Evolutionary conservation across 2,888 invertebrate genomes (phyloP).

Genomic region (Pristionchus mayeri): DNA sequence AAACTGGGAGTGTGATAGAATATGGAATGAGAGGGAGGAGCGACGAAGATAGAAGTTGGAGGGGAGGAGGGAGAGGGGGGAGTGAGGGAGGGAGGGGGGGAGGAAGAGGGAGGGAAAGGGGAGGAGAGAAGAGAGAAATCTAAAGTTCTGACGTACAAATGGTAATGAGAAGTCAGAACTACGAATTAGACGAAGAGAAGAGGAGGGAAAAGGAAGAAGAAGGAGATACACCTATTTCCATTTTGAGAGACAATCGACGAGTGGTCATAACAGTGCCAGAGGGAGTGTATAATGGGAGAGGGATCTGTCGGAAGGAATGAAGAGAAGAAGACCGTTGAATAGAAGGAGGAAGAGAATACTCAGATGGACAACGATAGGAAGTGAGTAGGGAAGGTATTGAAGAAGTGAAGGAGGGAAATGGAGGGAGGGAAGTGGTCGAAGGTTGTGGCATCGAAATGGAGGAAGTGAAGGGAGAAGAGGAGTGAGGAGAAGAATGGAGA

Average conservation of each 20-base stretch:
- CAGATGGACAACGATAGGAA: background rate
- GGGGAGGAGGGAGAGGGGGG: background rate
- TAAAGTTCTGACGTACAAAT: background rate
- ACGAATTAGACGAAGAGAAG: slow-evolving; percentile 36
- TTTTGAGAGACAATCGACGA: slow-evolving; percentile 13
- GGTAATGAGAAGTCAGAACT: background rate
- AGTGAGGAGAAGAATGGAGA: background rate
- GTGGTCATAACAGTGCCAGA: slow-evolving; percentile 34
- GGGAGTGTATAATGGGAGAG: background rate
- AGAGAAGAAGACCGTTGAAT: background rate
- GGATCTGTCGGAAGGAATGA: slow-evolving; percentile 13
- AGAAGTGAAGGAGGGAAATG: background rate
- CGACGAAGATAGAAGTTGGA: background rate
- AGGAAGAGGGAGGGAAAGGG: background rate
- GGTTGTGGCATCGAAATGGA: background rate
- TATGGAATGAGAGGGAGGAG: slow-evolving; percentile 27
- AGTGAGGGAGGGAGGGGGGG: too few relatives aligned
- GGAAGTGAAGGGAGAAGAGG: too few relatives aligned
- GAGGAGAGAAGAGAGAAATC: slow-evolving; percentile 22
- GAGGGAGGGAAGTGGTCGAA: too few relatives aligned
- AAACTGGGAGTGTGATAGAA: background rate
- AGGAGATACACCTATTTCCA: slow-evolving; percentile 19
- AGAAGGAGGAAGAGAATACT: background rate
- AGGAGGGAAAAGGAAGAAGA: background rate
- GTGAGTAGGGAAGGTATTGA: background rate